Conservation (phyloP, 2,888 invertebrate species). For the Ophion ellenae region DNA sequence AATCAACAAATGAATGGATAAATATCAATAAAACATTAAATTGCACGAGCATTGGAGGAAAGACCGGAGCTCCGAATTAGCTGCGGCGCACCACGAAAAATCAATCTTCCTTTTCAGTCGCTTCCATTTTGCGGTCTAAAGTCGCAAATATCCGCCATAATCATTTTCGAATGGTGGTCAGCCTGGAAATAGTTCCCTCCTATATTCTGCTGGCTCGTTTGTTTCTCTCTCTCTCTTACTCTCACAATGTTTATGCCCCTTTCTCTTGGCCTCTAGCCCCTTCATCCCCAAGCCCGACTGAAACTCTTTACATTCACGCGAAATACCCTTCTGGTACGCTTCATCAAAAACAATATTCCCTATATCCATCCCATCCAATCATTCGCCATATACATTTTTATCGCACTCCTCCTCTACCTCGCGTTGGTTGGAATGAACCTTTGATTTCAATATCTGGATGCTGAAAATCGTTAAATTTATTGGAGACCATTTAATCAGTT, state of each 20-base stretch:
- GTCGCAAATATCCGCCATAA: conserved; percentile 64
- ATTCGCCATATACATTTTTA: conserved; percentile 21
- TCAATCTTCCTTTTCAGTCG: conserved; percentile 78
- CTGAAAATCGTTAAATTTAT: conserved; percentile 24
- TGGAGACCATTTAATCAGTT: conserved; percentile 13
- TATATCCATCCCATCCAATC: conserved; percentile 4
- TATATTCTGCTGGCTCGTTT: conserved; percentile 25
- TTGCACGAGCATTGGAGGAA: not conserved
- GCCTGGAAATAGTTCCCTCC: conserved; percentile 63
- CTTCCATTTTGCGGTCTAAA: conserved; percentile 31
- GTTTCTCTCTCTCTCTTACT: conserved; percentile 13
- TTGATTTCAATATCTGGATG: conserved; percentile 55
- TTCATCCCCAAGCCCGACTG: conserved; percentile 1
- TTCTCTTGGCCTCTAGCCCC: not conserved
- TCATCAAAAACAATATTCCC: conserved; percentile 49
- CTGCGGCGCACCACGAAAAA: conserved; percentile 80
- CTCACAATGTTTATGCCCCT: not conserved
- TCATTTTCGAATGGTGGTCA: conserved; percentile 68
- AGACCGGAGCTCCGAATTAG: conserved; percentile 69
- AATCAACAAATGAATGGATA: too few relatives aligned
- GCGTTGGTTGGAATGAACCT: conserved; percentile 38
- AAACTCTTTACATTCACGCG: conserved; percentile 66
- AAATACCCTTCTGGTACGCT: conserved; percentile 46
- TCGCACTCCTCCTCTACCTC: conserved; percentile 33
- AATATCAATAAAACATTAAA: too few relatives aligned